Conservation (phyloP, 1,140 invertebrate species). For the Zaprionus ghesquierei region DNA sequence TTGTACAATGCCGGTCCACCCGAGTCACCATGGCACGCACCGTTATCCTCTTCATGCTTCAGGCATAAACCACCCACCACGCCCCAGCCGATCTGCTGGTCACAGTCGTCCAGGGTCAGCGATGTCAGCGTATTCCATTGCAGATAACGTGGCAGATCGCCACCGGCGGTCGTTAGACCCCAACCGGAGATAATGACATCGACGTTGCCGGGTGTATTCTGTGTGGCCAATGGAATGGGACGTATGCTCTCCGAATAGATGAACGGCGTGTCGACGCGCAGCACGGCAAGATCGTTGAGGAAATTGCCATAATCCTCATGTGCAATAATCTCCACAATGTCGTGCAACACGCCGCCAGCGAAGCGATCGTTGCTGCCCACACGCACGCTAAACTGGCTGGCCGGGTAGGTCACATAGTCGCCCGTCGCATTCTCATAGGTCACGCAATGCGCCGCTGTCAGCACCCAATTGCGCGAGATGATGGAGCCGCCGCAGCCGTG, state of each 20-base stretch:
- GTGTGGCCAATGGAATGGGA: slow-evolving; percentile 61
- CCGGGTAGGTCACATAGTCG: neutral
- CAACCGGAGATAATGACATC: slow-evolving; percentile 83
- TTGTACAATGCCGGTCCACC: slow-evolving; percentile 73
- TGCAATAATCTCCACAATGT: slow-evolving; percentile 51
- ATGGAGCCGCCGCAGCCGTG: slow-evolving; percentile 86
- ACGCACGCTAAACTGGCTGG: slow-evolving; percentile 41
- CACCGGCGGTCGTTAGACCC: slow-evolving; percentile 77
- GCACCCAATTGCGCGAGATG: slow-evolving; percentile 83
- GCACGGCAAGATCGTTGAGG: slow-evolving; percentile 83
- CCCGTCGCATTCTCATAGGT: slow-evolving; percentile 1
- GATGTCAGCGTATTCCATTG: slow-evolving; percentile 59
- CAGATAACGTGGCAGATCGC: slow-evolving; percentile 53
- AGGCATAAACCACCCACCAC: slow-evolving; percentile 52
- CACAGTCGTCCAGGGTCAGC: slow-evolving; percentile 32
- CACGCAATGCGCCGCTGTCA: slow-evolving; percentile 85
- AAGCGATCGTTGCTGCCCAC: slow-evolving; percentile 56
- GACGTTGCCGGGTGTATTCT: slow-evolving; percentile 49
- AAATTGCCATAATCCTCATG: slow-evolving; percentile 81
- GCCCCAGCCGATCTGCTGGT: slow-evolving; percentile 19
- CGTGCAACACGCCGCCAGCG: slow-evolving; percentile 40
- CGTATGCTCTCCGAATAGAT: slow-evolving; percentile 73
- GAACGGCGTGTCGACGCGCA: slow-evolving; percentile 77
- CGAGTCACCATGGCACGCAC: slow-evolving; percentile 64
- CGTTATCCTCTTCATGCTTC: slow-evolving; percentile 46